A percentile compares a stretch with the other conserved stretches of the same genome.
These are phyloP conservation scores for Philypnodon macrostomus DNA, from an alignment of 2,797 vertebrate genomes.

Conservation along the genomic window DNA sequence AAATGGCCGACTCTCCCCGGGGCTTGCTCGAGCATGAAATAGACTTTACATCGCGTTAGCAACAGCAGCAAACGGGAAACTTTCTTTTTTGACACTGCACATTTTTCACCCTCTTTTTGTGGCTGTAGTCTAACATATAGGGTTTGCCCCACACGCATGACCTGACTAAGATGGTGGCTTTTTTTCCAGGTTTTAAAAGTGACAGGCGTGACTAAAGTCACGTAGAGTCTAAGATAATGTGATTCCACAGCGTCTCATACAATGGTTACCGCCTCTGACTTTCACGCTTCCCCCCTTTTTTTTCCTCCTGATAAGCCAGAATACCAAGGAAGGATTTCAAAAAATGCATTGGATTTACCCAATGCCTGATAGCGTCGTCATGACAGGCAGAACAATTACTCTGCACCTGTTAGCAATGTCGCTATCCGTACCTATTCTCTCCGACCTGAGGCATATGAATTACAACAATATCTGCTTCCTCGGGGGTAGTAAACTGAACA, in stretches of 20 bases:
- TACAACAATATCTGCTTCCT: constrained; percentile 28
- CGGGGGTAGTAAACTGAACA: constrained; percentile 20
- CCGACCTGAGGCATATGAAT: constrained; percentile 20
- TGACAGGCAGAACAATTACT: constrained; percentile 54
- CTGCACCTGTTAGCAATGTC: constrained; percentile 30
- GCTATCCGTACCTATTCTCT: constrained; percentile 1
- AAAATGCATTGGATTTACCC: constrained; percentile 45
- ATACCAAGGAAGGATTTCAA: constrained; percentile 48
- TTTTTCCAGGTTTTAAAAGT: constrained; percentile 57
- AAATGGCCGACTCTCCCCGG: constrained; percentile 60
- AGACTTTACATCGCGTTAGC: constrained; percentile 76
- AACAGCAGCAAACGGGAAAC: constrained; percentile 56
- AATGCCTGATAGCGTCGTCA: constrained; percentile 38
- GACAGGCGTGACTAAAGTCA: constrained; percentile 63
- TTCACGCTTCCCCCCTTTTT: constrained; percentile 43
- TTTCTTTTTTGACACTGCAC: constrained; percentile 40
- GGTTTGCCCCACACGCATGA: constrained; percentile 51
- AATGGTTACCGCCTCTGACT: constrained; percentile 62
- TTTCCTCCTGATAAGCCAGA: constrained; percentile 61
- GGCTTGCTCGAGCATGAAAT: constrained; percentile 76
- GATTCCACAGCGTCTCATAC: constrained; percentile 48
- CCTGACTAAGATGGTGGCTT: constrained; percentile 76
- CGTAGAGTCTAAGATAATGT: constrained; percentile 71
- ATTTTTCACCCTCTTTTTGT: constrained; percentile 62
- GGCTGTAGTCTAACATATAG: constrained; percentile 62